phyloP scores from a whole-genome alignment of 2,888 invertebrate genomes.

The Troides aeacus region DNA sequence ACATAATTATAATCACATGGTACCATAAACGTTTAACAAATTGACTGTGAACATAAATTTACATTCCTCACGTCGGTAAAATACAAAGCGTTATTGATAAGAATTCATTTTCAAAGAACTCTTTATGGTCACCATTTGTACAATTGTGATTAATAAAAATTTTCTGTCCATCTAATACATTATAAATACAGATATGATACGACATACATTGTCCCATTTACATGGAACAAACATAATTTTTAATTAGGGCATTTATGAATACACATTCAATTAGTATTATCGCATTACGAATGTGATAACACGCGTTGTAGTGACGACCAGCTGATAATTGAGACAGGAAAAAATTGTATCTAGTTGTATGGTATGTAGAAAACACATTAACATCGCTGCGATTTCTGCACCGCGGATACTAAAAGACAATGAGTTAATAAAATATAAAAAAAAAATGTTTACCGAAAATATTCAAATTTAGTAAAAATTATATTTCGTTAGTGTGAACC shows the following conservation, averaged over 20 bases:
- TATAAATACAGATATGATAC: constrained; percentile 3
- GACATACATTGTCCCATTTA: not conserved
- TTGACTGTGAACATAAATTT: not conserved
- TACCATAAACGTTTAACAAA: not conserved
- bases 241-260: constrained; percentile 2
- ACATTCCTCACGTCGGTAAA: not conserved
- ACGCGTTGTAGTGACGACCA: not conserved
- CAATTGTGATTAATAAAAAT: not conserved
- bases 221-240: not conserved
- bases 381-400: too few relatives aligned
- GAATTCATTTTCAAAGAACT: not conserved
- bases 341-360: too few relatives aligned
- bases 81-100: constrained; percentile 2
- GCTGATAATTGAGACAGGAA: not conserved
- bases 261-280: constrained; percentile 12
- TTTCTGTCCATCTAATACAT: not conserved
- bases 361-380: too few relatives aligned
- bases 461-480: too few relatives aligned
- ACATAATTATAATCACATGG: not conserved
- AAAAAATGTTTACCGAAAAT: too few relatives aligned
- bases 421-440: too few relatives aligned
- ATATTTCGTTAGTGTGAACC: not conserved
- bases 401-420: too few relatives aligned
- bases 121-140: not conserved
- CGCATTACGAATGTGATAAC: not conserved